Evolutionary conservation across 2,888 invertebrate genomes (phyloP).

Genomic region (Cordilura impudica): DNA sequence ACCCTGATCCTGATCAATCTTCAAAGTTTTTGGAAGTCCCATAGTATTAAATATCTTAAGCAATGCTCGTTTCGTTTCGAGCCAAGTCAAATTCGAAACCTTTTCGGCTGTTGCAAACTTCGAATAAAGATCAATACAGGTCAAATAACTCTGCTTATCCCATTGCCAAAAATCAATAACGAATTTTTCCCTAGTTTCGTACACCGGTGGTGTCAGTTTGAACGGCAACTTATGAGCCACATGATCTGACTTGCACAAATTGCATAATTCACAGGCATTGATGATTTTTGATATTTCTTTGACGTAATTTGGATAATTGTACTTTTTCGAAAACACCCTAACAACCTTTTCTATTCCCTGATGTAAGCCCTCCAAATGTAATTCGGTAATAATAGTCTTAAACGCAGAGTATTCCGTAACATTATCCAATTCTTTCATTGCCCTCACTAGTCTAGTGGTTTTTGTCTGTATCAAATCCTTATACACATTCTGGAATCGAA

Average conservation of each 20-base stretch:
- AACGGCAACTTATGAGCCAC: constrained; percentile 50
- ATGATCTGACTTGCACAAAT: constrained; percentile 52
- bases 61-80: constrained; percentile 42
- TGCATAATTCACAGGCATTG: constrained; percentile 54
- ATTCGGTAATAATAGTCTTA: constrained; percentile 15
- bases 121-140: too few relatives aligned
- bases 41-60: too few relatives aligned
- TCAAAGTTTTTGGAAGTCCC: constrained; percentile 20
- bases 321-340: constrained; percentile 4
- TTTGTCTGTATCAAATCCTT: too few relatives aligned
- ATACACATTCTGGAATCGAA: too few relatives aligned
- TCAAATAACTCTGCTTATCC: neutral
- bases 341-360: constrained; percentile 48
- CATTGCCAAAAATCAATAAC: too few relatives aligned
- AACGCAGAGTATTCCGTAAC: constrained; percentile 21
- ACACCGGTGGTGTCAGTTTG: constrained; percentile 42
- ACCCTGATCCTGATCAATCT: constrained; percentile 46
- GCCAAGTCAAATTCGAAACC: constrained; percentile 28
- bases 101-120: constrained; percentile 37
- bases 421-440: constrained; percentile 23
- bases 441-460: neutral
- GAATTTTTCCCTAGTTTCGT: constrained; percentile 22
- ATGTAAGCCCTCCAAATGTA: constrained; percentile 17
- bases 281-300: constrained; percentile 48
- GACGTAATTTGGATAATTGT: constrained; percentile 13